Conservation (phyloP, 2,113 vertebrate species). For the Chionis minor region DNA sequence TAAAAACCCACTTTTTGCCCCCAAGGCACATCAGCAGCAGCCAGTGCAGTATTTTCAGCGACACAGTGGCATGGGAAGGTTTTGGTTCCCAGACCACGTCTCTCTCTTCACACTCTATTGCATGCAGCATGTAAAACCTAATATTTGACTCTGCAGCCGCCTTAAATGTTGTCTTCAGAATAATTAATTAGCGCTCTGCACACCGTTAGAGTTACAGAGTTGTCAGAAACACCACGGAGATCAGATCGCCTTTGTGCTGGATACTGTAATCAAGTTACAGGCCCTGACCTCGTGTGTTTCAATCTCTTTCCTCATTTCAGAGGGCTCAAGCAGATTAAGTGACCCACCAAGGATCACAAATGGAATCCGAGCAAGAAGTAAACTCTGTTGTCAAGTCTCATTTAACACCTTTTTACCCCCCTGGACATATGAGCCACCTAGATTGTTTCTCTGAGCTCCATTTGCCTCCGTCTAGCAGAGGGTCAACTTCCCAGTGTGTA, state of each 20-base stretch:
- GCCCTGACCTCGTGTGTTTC: not conserved
- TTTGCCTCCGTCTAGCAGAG: not conserved
- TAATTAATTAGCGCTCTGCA: not conserved
- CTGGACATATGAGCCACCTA: not conserved
- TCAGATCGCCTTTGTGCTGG: not conserved
- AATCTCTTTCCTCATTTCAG: not conserved
- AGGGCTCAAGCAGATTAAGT: slow-evolving; percentile 17
- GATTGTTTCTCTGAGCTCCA: not conserved
- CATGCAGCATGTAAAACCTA: not conserved
- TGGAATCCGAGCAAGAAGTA: not conserved
- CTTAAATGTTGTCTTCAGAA: not conserved
- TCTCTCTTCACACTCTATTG: not conserved
- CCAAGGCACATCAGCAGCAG: not conserved
- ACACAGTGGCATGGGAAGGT: not conserved
- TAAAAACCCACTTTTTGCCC: not conserved
- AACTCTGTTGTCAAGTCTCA: not conserved
- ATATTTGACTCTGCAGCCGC: not conserved
- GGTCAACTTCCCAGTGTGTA: not conserved
- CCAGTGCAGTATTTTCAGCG: not conserved
- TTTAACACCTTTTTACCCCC: not conserved
- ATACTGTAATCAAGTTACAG: slow-evolving; percentile 25
- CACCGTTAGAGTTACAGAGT: not conserved
- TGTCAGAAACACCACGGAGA: not conserved
- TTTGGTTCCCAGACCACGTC: not conserved
- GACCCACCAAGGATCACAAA: not conserved